Evolutionary conservation across 2,113 vertebrate genomes (phyloP).

Genomic region (Hepsetus odoe): DNA sequence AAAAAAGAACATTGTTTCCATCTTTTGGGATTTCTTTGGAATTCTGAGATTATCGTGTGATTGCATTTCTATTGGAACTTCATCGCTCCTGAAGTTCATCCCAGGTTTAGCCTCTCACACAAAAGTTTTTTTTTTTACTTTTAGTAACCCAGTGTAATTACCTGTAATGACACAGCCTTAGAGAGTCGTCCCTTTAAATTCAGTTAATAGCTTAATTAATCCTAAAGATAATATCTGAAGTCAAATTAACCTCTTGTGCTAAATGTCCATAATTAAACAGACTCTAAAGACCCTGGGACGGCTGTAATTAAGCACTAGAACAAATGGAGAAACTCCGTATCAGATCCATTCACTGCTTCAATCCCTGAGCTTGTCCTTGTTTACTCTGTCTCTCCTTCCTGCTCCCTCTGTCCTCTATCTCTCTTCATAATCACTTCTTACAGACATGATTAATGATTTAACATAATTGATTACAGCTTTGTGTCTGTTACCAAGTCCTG

Average conservation of each 20-base stretch:
- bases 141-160: slow-evolving; percentile 28
- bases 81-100: too few relatives aligned
- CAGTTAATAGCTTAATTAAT: slow-evolving; percentile 51
- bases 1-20: too few relatives aligned
- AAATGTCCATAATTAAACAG: slow-evolving; percentile 42
- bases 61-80: too few relatives aligned
- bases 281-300: slow-evolving; percentile 16
- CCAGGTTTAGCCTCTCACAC: too few relatives aligned
- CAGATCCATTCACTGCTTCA: slow-evolving; percentile 4
- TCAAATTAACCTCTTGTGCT: slow-evolving; percentile 41
- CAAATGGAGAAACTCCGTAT: slow-evolving; percentile 3
- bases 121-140: too few relatives aligned
- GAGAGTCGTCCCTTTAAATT: slow-evolving; percentile 22
- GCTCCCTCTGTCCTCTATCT: not conserved
- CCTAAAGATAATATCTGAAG: slow-evolving; percentile 49
- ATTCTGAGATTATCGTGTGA: too few relatives aligned
- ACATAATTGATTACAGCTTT: not conserved
- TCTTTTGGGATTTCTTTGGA: too few relatives aligned
- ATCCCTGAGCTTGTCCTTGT: not conserved
- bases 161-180: not conserved
- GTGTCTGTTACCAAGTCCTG: not conserved
- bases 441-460: not conserved
- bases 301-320: slow-evolving; percentile 40
- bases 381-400: not conserved
- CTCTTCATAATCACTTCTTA: not conserved